Conservation (phyloP, 2,888 invertebrate species). For the Bruchidius siliquastri region DNA sequence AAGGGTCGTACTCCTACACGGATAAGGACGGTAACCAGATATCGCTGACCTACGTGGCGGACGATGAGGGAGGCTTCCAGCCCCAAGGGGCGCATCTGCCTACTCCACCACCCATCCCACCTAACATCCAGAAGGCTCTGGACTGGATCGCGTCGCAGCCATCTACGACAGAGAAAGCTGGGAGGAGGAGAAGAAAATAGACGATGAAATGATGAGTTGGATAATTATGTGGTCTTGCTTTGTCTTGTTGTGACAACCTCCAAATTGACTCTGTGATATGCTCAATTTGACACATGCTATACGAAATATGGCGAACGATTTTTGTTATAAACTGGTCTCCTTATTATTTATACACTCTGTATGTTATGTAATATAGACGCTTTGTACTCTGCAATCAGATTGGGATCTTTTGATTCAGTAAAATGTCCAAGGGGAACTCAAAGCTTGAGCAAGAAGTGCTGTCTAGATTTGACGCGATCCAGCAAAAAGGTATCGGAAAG, state of each 20-base stretch:
- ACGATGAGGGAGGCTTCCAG: conserved; percentile 62
- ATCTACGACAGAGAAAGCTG: conserved; percentile 47
- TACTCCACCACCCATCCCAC: conserved; percentile 70
- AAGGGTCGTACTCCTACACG: conserved; percentile 64
- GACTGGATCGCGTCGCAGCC: conserved; percentile 65
- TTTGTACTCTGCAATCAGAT: not conserved
- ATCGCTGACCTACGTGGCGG: conserved; percentile 63
- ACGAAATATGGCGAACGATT: not conserved
- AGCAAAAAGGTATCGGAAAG: too few species aligned
- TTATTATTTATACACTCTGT: not conserved
- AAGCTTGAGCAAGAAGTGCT: too few species aligned
- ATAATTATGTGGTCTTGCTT: not conserved
- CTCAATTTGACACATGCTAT: not conserved
- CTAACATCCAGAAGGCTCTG: conserved; percentile 69
- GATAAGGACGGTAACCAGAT: conserved; percentile 69
- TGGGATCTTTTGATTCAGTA: not conserved
- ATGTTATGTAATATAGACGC: not conserved
- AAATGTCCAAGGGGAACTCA: too few species aligned
- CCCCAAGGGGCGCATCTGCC: conserved; percentile 67
- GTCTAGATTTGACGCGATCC: too few species aligned
- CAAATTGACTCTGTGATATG: not conserved
- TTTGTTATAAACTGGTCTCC: not conserved
- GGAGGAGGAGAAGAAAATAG: conserved; percentile 24
- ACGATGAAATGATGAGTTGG: not conserved
- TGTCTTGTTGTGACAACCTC: not conserved